These are phyloP conservation scores for Myotis lucifugus DNA, from an alignment of 2,113 vertebrate species.

Conservation along the genomic window DNA sequence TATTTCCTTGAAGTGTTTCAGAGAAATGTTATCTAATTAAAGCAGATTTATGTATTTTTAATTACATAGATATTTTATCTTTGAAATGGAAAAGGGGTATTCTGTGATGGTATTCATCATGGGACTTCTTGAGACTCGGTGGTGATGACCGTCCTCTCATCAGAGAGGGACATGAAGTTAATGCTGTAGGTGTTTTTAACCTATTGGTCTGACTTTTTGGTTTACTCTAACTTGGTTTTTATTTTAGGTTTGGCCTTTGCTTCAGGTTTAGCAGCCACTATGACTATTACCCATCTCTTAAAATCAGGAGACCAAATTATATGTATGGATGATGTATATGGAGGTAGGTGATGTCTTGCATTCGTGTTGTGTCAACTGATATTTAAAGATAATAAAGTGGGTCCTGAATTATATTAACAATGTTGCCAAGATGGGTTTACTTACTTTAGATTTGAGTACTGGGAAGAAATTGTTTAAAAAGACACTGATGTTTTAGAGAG, in stretches of 20 bases:
- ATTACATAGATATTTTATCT: neutral
- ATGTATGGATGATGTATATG: constrained; percentile 95
- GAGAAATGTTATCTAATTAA: constrained; percentile 18
- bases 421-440: neutral
- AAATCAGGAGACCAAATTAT: constrained; percentile 92
- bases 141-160: neutral
- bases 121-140: neutral
- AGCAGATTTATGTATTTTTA: neutral
- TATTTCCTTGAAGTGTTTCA: constrained; percentile 36
- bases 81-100: neutral
- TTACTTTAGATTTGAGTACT: constrained; percentile 42
- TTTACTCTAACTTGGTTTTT: constrained; percentile 46
- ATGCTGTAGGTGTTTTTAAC: neutral
- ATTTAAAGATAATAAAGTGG: neutral
- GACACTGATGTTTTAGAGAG: neutral
- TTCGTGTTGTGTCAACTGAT: neutral
- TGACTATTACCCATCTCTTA: constrained; percentile 92
- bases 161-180: neutral
- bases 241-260: constrained; percentile 90
- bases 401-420: neutral
- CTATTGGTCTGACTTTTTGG: neutral
- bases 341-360: constrained; percentile 85
- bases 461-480: neutral
- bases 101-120: neutral
- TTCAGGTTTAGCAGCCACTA: constrained; percentile 91